These are phyloP conservation scores for Montipora sp. DNA, from an alignment of 64 coral and sea anemone genomes.

Conservation along the genomic window DNA sequence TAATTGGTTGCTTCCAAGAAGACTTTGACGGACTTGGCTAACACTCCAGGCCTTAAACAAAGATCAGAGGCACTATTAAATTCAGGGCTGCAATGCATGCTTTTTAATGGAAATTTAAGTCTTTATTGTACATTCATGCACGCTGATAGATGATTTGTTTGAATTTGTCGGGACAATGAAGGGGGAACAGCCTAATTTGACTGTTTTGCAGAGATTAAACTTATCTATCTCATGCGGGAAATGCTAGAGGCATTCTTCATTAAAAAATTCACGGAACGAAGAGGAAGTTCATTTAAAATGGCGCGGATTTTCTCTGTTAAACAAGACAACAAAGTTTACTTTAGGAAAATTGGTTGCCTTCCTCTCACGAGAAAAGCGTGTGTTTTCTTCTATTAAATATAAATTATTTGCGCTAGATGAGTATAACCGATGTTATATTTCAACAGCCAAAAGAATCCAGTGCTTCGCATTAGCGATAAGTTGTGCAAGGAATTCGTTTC, in stretches of 20 bases:
- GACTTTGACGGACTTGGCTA: too few species aligned
- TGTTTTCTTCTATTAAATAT: not conserved
- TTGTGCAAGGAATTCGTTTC: not conserved
- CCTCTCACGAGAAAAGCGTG: not conserved
- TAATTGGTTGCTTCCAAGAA: too few species aligned
- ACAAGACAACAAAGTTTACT: not conserved
- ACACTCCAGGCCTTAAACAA: too few species aligned
- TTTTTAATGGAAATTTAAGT: not conserved
- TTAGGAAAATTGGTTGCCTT: not conserved
- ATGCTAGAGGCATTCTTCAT: not conserved
- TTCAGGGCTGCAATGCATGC: too few species aligned
- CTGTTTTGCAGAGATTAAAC: not conserved
- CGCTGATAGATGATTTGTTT: not conserved
- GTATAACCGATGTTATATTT: not conserved
- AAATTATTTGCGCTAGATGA: conserved; percentile 25
- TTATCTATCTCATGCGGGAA: not conserved
- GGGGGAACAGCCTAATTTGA: not conserved
- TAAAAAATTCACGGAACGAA: not conserved
- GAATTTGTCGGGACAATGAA: not conserved
- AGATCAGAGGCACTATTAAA: too few species aligned
- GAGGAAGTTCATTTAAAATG: not conserved
- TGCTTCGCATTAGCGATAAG: not conserved
- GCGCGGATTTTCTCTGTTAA: not conserved
- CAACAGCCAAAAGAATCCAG: not conserved
- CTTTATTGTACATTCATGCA: not conserved